Evolutionary conservation across 2,888 invertebrate species (phyloP), one percentile per base, ranked within the genome.

Genomic region (Germaria angustata): DNA sequence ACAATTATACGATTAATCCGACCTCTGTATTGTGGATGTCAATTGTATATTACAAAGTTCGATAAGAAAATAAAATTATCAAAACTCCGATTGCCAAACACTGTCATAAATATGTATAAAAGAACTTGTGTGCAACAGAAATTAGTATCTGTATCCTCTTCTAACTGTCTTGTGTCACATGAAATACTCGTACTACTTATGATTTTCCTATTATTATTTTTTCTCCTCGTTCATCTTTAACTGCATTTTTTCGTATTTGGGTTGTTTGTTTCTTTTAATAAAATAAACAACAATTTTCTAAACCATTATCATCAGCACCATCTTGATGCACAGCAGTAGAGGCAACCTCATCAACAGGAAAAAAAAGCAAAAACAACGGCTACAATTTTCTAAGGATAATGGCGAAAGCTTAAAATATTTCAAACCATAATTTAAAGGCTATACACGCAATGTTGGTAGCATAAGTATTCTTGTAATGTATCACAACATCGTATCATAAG

Each of bases 81-180:
- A n/a, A n/a, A n/a, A 46, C 7, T 51, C 28, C 5, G 6, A 13
- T 2, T 8, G 5, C 36, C 66, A 2, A 15, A 11, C 3, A 53
- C 61, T 61, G 41, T 63, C 11, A 1, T 17, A 17, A 7, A 41
- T 36, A 3, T 5, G 39, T 7, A 8, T 57, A 34, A 71, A 57
- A 71, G 11, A 49, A 32, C 49, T 66, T 76, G 57, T 66, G 66
- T 66, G 66, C 59, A 68, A 68, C 51, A 77, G 59, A 68, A 68
- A 59, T 68, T 77, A 77, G 53, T 66, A 41, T 65, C 49, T 61
- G 71, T 76, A 76, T 76, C 80, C 71, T 71, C 57, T 76, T 44
- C n/a, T 66, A 75, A 69, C 53, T 55, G 69, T 59, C 71, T 66
- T 59, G 28, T 76, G 76, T 61, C 81, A 61, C 44, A 77, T 81